Base-by-base conservation (phyloP, 2,888 invertebrate genomes). In the Sclerodermus sp. region DNA sequence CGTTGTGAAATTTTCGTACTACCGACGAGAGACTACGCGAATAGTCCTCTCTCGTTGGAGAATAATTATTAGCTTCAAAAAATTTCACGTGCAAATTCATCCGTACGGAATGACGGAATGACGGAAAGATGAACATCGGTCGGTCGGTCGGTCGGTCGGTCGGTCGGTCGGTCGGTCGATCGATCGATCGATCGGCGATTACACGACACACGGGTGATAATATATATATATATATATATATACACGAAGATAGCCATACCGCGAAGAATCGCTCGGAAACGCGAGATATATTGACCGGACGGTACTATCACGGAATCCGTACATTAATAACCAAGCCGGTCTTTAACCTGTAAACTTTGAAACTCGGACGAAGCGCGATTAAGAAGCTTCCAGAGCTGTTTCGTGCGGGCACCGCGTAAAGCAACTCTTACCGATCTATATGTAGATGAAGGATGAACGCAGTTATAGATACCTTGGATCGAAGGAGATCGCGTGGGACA, bases 321-420 rank as follows among this genome's bases (percentile, higher is more conserved):
- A 65, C 71, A 71, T 71, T 70, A 71, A 70, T 71, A 67, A 71
- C 61, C 56, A 66, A 51, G 61, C 52, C 60, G 64, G 63, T 66
- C 66, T 67, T 66, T 58, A 67, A 69, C 67, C 65, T 59, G 66
- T 66, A 70, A 70, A 70, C 67, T 70, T 70, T 58, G 65, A 66
- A 65, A 60, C 65, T 65, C 65, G 65, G 67, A 67, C 66, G 64
- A 65, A 60, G 63, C 62, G 68, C 61, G 69, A 70, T 67, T 60
- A 68, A 70, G 68, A 65, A 62, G 67, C 58, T 64, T 64, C 67
- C 60, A 51, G 53, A 46, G 55, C n/a, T 53, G 62, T 62, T 65
- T 65, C 65, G 64, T 65, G 60, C 48, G 12, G n/a, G 4, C 6
- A 4, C 12, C n/a, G 34, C 34, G 12, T 34, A 23, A 23, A 23